These are phyloP conservation scores for Sapayoa aenigma DNA, from an alignment of 2,113 vertebrate genomes.

Conservation along the genomic window DNA sequence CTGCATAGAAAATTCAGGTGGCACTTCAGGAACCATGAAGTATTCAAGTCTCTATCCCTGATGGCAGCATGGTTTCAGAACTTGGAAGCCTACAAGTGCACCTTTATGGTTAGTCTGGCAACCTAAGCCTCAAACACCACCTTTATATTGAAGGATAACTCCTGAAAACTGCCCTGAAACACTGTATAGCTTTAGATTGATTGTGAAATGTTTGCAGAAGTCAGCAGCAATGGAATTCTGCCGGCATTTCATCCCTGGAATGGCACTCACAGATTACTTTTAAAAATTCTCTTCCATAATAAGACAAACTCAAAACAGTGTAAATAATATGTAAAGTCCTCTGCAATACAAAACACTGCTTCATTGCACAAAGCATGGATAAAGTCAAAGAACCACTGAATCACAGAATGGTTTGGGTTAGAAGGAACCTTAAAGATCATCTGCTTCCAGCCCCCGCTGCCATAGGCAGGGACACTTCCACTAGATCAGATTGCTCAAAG, in stretches of 20 bases:
- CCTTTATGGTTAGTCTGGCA: neutral
- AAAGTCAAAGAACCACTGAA: neutral
- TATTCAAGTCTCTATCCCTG: neutral
- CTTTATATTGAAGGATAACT: neutral
- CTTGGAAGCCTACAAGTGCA: neutral
- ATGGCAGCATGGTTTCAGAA: neutral
- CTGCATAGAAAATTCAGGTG: neutral
- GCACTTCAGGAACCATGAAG: neutral
- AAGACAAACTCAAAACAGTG: neutral
- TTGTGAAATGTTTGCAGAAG: neutral
- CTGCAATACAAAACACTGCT: neutral
- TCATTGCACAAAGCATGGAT: neutral
- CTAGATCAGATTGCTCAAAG: neutral
- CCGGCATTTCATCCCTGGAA: neutral
- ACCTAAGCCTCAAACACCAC: neutral
- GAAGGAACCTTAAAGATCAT: neutral
- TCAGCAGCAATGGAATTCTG: neutral
- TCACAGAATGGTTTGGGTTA: neutral
- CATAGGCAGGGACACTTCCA: neutral
- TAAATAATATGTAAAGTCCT: neutral
- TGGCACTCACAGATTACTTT: neutral
- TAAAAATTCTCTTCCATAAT: neutral
- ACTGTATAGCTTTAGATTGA: neutral
- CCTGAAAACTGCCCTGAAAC: neutral
- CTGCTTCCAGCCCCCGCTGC: neutral